phyloP scores from a whole-genome alignment of 2,113 vertebrate species.

The Barnardius zonarius region DNA sequence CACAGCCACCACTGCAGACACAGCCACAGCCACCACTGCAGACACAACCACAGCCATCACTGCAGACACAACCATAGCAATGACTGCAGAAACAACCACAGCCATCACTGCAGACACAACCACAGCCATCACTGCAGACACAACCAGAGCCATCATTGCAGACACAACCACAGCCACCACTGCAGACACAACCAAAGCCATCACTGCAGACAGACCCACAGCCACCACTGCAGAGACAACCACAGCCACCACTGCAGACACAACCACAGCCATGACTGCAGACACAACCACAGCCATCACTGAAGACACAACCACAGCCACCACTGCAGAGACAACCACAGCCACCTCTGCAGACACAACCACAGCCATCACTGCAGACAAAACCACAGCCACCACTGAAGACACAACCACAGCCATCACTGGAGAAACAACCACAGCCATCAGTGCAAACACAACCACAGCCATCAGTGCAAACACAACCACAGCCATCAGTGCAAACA shows the following conservation, averaged over 20 bases:
- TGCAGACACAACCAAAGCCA: background rate
- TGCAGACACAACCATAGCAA: no score
- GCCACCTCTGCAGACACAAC: background rate
- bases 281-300: background rate
- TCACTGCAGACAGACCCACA: fast-evolving
- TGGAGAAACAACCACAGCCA: no score
- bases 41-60: fast-evolving
- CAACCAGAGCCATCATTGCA: fast-evolving
- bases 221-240: background rate
- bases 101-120: fast-evolving
- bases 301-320: background rate
- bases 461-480: no score
- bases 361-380: no score
- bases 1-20: fast-evolving
- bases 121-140: fast-evolving
- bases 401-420: no score
- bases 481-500: fast-evolving
- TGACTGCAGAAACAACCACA: fast-evolving
- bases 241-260: fast-evolving
- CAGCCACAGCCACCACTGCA: fast-evolving
- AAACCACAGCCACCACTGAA: no score
- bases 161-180: background rate
- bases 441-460: fast-evolving
- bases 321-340: fast-evolving
- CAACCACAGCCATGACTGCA: fast-evolving